Base-by-base conservation (phyloP, 2,113 vertebrate species). In the Gymnocephalus cernua region DNA sequence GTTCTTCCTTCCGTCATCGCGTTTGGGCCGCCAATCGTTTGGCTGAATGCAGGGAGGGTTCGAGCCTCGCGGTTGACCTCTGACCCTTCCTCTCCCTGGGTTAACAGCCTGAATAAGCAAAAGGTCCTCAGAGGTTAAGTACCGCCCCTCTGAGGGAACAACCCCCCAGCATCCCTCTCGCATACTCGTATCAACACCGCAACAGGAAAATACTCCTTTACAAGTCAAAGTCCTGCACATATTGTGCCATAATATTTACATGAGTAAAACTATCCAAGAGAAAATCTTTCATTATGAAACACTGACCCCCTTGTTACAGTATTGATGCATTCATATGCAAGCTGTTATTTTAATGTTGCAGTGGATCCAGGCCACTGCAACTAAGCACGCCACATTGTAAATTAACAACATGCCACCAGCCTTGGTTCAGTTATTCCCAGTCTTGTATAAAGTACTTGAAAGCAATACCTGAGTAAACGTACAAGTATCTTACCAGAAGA, bases 61-160 rank as follows among this genome's bases (percentile, higher is more conserved):
- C 13, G 16, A 25, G 53, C 10, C 41, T 5, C 45, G n/a, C 0
- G 12, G 44, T 21, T 62, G 66, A 79, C 66, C 48, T 70, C 18
- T 54, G 66, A 79, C 45, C 57, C 25, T 18, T 18, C 15, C 51
- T 19, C 45, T 74, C 10, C 23, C 45, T 25, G 32, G 29, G 63
- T 67, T 61, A 74, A 53, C 29, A 54, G 32, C 27, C 21, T 32
- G 54, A 32, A 54, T 35, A 67, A 68, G 15, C 56, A 45, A 21
- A 54, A 59, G 44, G 63, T n/a, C 16, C 3, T 16, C 32, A n/a
- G 19, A 51, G 70, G 74, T 77, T 58, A 72, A 63, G 59, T 50
- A 45, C 23, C 11, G 45, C 59, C 81, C 53, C 53, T 78, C 75
- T 47, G 62, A 51, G 41, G 51, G 29, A 48, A 29, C 25, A 77